phyloP scores from a whole-genome alignment of 2,113 vertebrate genomes.

The Sminthopsis crassicaudata region DNA sequence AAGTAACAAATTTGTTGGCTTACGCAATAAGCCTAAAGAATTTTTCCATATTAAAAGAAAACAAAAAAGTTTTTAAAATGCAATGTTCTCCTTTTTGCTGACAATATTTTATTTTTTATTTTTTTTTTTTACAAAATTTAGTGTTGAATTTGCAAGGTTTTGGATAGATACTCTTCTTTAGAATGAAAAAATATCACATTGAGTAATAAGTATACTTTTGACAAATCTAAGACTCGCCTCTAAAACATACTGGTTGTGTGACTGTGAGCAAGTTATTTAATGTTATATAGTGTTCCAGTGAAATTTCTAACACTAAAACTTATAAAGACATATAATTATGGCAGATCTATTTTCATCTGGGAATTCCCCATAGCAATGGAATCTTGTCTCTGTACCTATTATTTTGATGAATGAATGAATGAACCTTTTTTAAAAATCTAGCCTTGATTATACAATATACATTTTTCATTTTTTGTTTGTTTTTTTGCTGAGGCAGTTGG shows the following conservation, averaged over 20 bases:
- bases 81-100: not conserved
- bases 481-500: too few species aligned
- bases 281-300: not conserved
- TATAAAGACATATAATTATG: not conserved
- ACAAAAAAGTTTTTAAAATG: not conserved
- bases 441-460: not conserved
- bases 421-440: too few species aligned
- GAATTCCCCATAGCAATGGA: not conserved
- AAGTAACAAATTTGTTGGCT: not conserved
- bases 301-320: not conserved
- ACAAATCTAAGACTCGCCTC: not conserved
- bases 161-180: not conserved
- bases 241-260: not conserved
- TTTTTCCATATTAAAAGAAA: not conserved
- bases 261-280: not conserved
- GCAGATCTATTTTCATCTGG: not conserved
- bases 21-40: not conserved
- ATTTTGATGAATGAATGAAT: not conserved
- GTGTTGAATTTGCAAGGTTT: not conserved
- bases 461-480: too few species aligned
- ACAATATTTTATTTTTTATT: not conserved
- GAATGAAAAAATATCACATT: not conserved
- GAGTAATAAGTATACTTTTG: not conserved
- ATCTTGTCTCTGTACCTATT: not conserved
- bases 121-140: too few species aligned